Evolutionary conservation across 2,888 invertebrate genomes (phyloP), one percentile per base, ranked within the genome.

Genomic region (Tipula lateralis): DNA sequence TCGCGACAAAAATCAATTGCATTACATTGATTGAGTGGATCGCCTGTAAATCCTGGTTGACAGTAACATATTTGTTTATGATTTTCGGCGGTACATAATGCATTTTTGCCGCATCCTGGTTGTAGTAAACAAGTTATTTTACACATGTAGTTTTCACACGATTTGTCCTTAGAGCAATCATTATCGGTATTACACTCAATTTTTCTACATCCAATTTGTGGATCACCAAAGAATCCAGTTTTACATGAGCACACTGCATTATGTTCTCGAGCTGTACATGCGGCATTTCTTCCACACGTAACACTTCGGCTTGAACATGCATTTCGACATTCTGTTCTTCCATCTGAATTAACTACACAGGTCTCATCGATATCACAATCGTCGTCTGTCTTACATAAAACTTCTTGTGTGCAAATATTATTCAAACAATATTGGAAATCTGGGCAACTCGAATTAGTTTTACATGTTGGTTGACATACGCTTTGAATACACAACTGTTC

Each of bases 401-500:
- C 90, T 90, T 96, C 96, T 90, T 96, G 95, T 2, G 94, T 94
- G 88, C 97, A 97, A 86, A 97, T 95, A 88, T 93, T 95, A 88
- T 96, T 96, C 86, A 92, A 92, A 87, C 97, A 97, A 88, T 93
- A 95, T 88, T 96, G 96, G 88, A 94, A 95, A 86, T 96, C 94
- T 0, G 97, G 96, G 87, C 97, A 97, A 13, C 95, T 95, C 1
- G 92, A 90, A 88, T 97, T 96, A 9, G 93, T 91, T 87, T 93
- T 93, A 88, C 97, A 97, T 2, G 96, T 95, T 29, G 96, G 93
- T 88, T 96, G 94, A 88, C 97, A 97, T n/a, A 95, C 93, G 12
- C 93, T 94, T 89, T 96, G 94, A 85, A 97, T 94, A 88, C 97
- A 97, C 13, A 96, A 91, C 91, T 97, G 97, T 87, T 96, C 95